Evolutionary conservation across 2,113 vertebrate genomes (phyloP).

Genomic region (Alectura lathami): DNA sequence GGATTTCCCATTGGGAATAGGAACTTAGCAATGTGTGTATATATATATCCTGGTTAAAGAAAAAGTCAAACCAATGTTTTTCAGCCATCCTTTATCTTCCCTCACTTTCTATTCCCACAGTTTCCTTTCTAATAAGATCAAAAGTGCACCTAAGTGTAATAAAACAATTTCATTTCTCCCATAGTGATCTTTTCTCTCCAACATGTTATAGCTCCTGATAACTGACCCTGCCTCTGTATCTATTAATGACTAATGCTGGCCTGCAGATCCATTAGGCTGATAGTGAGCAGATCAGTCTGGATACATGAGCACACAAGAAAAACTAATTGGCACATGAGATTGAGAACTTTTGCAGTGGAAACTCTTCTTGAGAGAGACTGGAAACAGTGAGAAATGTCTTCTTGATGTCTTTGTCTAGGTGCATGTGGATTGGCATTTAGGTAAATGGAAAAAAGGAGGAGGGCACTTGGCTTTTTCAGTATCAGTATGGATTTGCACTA

Average conservation of each 20-base stretch:
- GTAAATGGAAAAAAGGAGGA: background rate
- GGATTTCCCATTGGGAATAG: background rate
- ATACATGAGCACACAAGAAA: background rate
- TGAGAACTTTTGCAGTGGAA: slow-evolving; percentile 20
- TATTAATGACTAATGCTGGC: slow-evolving; percentile 26
- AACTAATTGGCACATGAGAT: background rate
- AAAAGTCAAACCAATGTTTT: background rate
- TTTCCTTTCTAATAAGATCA: background rate
- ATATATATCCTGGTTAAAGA: background rate
- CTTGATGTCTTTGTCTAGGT: background rate
- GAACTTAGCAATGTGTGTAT: background rate
- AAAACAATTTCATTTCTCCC: background rate
- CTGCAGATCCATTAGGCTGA: slow-evolving; percentile 30
- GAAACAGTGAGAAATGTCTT: slow-evolving; percentile 8
- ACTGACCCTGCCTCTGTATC: background rate
- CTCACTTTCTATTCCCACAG: background rate
- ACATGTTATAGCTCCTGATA: background rate
- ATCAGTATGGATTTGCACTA: background rate
- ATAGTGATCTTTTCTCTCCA: background rate
- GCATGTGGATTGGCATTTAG: background rate
- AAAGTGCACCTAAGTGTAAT: background rate
- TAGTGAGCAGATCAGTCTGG: background rate
- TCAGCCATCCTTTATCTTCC: background rate
- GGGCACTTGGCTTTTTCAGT: background rate
- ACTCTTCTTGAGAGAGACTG: background rate